Conservation (phyloP, 2,113 vertebrate species). For the Larimichthys polyactis region DNA sequence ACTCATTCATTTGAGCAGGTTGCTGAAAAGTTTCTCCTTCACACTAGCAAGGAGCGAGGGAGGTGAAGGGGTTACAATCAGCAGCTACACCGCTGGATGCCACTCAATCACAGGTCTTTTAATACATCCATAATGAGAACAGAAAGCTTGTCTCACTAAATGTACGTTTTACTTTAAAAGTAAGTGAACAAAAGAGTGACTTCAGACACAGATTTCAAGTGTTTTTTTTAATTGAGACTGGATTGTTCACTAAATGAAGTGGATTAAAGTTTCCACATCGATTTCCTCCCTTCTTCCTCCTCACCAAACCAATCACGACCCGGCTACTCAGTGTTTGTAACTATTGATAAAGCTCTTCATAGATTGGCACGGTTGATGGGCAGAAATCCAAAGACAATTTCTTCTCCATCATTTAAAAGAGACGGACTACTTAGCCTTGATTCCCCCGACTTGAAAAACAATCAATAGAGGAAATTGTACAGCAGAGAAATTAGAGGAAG, state of each 20-base stretch:
- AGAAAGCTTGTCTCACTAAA: too few relatives aligned
- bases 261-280: slow-evolving; percentile 28
- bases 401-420: not conserved
- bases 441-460: slow-evolving; percentile 20
- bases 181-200: not conserved
- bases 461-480: slow-evolving; percentile 60
- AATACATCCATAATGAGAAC: too few relatives aligned
- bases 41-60: too few relatives aligned
- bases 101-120: too few relatives aligned
- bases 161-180: too few relatives aligned
- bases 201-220: not conserved
- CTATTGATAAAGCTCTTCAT: not conserved
- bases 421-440: not conserved
- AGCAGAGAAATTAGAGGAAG: slow-evolving; percentile 19
- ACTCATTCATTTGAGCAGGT: too few relatives aligned
- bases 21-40: too few relatives aligned
- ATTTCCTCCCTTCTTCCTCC: not conserved
- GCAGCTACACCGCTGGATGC: too few relatives aligned
- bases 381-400: slow-evolving; percentile 4
- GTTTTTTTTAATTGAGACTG: not conserved
- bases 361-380: not conserved
- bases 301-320: not conserved
- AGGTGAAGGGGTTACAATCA: too few relatives aligned
- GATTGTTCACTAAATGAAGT: not conserved
- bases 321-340: not conserved